These are phyloP conservation scores for Parnassius orleans DNA, from an alignment of 2,888 invertebrate species.

Conservation along the genomic window DNA sequence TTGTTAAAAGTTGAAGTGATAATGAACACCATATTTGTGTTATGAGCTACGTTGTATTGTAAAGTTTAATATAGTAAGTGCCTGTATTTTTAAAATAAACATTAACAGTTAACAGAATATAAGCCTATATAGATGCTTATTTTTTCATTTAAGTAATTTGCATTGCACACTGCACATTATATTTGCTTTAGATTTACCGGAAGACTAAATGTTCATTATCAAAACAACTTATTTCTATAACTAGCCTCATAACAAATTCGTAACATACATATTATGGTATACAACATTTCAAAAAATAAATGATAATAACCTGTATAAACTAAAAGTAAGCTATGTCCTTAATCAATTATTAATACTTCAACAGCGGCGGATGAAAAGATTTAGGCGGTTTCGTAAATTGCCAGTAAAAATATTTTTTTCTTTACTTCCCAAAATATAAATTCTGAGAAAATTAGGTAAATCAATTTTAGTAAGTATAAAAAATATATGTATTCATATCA, in stretches of 20 bases:
- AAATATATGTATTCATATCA: too few species aligned
- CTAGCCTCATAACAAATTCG: constrained; percentile 5
- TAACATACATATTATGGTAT: constrained; percentile 15
- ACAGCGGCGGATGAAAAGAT: neutral
- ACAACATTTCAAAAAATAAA: constrained; percentile 4
- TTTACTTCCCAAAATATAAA: neutral
- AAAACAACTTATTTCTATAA: constrained; percentile 12
- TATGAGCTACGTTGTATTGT: too few species aligned
- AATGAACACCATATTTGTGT: constrained; percentile 4
- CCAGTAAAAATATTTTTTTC: neutral
- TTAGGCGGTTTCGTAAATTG: constrained; percentile 10
- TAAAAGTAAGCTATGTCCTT: constrained; percentile 6
- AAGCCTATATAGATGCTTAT: too few species aligned
- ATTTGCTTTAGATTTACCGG: too few species aligned
- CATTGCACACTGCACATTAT: too few species aligned
- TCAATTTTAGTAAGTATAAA: neutral
- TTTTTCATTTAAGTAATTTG: too few species aligned
- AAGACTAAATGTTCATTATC: constrained; percentile 7
- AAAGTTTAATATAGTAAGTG: too few species aligned
- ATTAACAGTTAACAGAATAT: too few species aligned
- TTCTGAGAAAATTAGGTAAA: constrained; percentile 3
- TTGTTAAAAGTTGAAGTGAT: constrained; percentile 9
- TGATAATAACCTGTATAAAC: constrained; percentile 6
- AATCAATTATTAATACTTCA: constrained; percentile 19
- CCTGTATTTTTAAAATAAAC: too few species aligned